Evolutionary conservation across 1,140 invertebrate species (phyloP).

Genomic region (Bradysia coprophila): DNA sequence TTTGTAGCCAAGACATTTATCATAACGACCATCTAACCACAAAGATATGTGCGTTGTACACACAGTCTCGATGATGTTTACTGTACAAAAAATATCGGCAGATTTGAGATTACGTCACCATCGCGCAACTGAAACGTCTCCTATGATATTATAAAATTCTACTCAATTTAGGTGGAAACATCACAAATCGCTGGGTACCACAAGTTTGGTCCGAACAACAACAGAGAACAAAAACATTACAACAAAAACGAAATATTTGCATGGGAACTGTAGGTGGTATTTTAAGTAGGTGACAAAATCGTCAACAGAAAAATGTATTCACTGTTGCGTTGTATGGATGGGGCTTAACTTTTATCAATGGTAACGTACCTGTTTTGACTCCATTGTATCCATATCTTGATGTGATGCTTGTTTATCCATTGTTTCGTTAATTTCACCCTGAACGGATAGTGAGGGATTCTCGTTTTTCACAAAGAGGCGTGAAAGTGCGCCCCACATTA

Average conservation of each 20-base stretch:
- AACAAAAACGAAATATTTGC: no score
- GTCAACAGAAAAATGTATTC: neutral
- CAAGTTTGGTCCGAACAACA: neutral
- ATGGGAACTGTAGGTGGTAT: neutral
- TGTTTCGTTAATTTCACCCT: neutral
- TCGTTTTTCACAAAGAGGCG: neutral
- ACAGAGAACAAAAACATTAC: neutral
- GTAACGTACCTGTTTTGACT: neutral
- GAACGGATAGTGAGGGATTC: neutral
- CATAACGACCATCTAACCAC: no score
- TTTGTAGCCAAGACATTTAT: no score
- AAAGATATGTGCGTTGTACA: no score
- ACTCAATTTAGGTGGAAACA: neutral
- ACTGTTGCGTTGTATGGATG: no score
- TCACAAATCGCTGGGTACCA: neutral
- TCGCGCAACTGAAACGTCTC: neutral
- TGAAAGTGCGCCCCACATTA: neutral
- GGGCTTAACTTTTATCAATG: no score
- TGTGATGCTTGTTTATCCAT: neutral
- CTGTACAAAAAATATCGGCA: no score
- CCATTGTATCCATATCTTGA: neutral
- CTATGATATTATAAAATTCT: neutral
- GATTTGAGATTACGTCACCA: no score
- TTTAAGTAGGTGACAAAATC: neutral
- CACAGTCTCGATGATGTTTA: no score